Evolutionary conservation across 1,140 invertebrate genomes (phyloP), one percentile per base, ranked within the genome.

Genomic region (Drepana arcuata): DNA sequence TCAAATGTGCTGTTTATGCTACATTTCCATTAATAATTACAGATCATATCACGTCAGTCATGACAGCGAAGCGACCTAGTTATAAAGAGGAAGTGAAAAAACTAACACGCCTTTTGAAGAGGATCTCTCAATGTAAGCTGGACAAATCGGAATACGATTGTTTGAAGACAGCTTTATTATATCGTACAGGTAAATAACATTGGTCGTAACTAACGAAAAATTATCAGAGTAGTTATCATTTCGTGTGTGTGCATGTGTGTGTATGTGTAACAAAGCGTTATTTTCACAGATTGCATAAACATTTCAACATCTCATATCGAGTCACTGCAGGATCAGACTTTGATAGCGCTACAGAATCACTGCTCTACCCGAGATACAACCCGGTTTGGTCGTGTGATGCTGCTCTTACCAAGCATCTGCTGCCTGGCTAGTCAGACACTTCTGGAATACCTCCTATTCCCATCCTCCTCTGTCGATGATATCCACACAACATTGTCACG

Each of bases 81-180:
- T 50, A 65, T 2, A 68, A 91, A 47, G 81, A 85, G 16, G 88
- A 90, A 24, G 69, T 90, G 1, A 56, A 53, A 37, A 65, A 72
- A 29, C 31, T 75, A 18, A 44, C 46, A 10, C 39, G 41, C 25
- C 40, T 74, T 2, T 78, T 93, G 9, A 84, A 85, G n/a, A 86
- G 89, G 51, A 87, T 94, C 44, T 79, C 84, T 12, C 69, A 88
- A 0, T 73, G 91, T 23, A 83, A 87, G 42, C 85, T 94, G 3
- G 93, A 95, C 70, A 89, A 93, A 56, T 93, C 91, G 0, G 94
- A 96, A 64, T 92, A 91, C 57, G 91, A 94, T 13, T 95, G 91
- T 71, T 78, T 95, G 1, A 95, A 95, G 71, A 91, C 92, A 0
- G 85, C 93, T 1, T 86, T 93, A 9, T 83, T 96, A 0, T 95